phyloP scores from a whole-genome alignment of 2,888 invertebrate genomes.

The Steinernema carpocapsae region DNA sequence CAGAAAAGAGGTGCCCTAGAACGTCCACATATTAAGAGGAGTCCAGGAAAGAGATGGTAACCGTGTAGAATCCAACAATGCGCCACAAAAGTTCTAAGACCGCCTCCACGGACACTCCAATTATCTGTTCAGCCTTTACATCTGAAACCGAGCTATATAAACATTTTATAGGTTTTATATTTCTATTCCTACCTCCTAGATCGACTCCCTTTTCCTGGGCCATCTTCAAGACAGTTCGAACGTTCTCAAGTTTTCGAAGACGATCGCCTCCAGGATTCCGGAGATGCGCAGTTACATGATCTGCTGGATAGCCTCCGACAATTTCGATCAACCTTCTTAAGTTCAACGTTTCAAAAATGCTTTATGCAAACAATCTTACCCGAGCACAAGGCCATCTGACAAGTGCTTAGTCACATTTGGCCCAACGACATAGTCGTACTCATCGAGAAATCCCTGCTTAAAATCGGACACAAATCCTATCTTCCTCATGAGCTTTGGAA shows the following conservation, averaged over 20 bases:
- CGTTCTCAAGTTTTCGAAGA: not conserved
- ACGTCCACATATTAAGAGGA: not conserved
- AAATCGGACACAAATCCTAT: not conserved
- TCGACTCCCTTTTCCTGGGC: not conserved
- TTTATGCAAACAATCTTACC: not conserved
- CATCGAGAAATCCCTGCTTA: slow-evolving; percentile 9
- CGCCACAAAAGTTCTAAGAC: not conserved
- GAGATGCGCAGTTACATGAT: not conserved
- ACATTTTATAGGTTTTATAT: not conserved
- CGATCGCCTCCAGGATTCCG: not conserved
- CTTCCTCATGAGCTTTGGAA: not conserved
- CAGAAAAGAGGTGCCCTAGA: not conserved
- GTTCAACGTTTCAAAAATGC: not conserved
- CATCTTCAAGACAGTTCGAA: not conserved
- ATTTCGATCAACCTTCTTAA: not conserved
- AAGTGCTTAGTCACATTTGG: not conserved
- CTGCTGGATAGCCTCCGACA: not conserved
- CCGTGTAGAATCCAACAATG: not conserved
- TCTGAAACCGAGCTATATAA: not conserved
- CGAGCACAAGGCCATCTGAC: not conserved
- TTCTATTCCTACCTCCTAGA: not conserved
- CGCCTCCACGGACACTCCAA: not conserved
- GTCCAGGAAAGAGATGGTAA: not conserved
- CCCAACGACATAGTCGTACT: not conserved
- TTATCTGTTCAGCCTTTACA: not conserved